Percentiles rank a stretch among this genome's conserved stretches.
phyloP scores from a whole-genome alignment of 2,888 invertebrate genomes.

The Phrixothrix hirtus region DNA sequence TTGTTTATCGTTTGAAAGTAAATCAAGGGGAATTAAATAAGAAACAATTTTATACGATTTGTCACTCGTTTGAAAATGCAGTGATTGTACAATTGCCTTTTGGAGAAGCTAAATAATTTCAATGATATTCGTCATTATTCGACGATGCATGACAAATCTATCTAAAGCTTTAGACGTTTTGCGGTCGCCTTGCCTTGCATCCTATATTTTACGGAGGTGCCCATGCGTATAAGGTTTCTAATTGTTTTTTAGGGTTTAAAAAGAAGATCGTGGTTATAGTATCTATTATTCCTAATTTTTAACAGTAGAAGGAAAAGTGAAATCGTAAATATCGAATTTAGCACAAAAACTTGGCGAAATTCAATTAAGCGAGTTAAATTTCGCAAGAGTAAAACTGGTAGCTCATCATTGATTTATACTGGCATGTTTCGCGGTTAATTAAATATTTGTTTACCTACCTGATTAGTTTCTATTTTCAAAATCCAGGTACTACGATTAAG shows the following conservation, averaged over 20 bases:
- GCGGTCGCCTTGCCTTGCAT: constrained; percentile 23
- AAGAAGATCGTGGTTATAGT: constrained; percentile 5
- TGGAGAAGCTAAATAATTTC: constrained; percentile 7
- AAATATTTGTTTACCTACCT: constrained; percentile 1
- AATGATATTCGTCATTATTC: constrained; percentile 14
- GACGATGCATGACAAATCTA: constrained; percentile 21
- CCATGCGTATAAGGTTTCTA: constrained; percentile 29
- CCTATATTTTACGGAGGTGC: constrained; percentile 26
- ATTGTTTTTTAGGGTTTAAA: constrained; percentile 19
- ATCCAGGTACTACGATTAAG: not conserved
- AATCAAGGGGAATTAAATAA: not conserved
- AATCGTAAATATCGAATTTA: too few species aligned
- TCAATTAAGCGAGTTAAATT: not conserved
- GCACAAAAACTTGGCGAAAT: not conserved
- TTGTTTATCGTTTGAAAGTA: too few species aligned
- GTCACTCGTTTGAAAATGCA: constrained; percentile 13
- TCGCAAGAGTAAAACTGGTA: constrained; percentile 2
- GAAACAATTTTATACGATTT: constrained; percentile 7
- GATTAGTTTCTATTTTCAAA: not conserved
- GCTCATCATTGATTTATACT: constrained; percentile 7
- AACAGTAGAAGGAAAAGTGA: constrained; percentile 16
- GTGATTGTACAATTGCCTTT: constrained; percentile 16
- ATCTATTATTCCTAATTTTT: not conserved
- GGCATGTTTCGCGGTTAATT: not conserved
- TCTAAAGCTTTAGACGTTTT: constrained; percentile 10